Percentiles rank a stretch among this genome's conserved stretches.
Evolutionary conservation across 2,797 vertebrate genomes (phyloP).

Genomic region (Rhodeus uyekii): DNA sequence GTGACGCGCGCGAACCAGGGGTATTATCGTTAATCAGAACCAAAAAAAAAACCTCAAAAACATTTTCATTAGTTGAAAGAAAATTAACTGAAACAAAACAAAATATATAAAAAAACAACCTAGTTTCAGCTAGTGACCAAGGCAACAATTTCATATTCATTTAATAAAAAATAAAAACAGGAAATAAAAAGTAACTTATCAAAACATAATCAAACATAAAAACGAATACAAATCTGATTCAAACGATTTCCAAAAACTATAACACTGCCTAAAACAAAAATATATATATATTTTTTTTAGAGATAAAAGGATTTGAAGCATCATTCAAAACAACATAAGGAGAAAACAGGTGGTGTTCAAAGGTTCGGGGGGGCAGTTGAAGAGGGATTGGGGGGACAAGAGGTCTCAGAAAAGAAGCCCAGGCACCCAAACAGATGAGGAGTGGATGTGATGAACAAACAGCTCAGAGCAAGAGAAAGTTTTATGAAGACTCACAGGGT

Average conservation of each 20-base stretch:
- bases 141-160: background rate
- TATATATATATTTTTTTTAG: background rate
- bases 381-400: background rate
- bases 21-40: background rate
- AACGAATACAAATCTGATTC: background rate
- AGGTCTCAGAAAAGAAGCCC: background rate
- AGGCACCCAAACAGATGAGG: background rate
- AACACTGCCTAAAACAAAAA: background rate
- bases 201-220: background rate
- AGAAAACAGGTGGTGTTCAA: conserved; percentile 4
- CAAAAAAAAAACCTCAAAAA: background rate
- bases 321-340: background rate
- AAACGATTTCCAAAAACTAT: background rate
- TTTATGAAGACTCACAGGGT: background rate
- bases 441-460: background rate
- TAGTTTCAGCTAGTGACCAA: background rate
- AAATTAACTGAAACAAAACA: background rate
- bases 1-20: background rate
- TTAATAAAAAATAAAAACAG: background rate
- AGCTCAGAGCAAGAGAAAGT: background rate
- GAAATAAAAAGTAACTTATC: too few relatives aligned
- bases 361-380: background rate
- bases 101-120: background rate
- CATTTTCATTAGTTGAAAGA: background rate
- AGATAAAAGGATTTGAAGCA: background rate